These are phyloP conservation scores for Nesoenas mayeri DNA, from an alignment of 2,113 vertebrate genomes.

Conservation along the genomic window DNA sequence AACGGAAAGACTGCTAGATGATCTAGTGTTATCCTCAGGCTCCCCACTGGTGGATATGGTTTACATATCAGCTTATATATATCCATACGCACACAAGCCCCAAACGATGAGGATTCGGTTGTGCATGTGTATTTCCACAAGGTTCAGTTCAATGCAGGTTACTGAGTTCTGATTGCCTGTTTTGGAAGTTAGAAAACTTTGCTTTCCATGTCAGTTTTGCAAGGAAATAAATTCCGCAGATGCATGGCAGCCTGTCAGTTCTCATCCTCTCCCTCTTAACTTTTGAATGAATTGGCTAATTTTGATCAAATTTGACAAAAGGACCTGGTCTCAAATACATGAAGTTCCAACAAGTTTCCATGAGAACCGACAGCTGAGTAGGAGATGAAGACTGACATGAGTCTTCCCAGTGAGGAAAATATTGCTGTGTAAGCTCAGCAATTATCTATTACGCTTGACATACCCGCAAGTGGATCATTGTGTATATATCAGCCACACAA, in stretches of 20 bases:
- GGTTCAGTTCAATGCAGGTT: neutral
- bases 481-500: neutral
- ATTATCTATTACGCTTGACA: slow-evolving; percentile 18
- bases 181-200: neutral
- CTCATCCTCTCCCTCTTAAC: neutral
- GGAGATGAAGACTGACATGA: slow-evolving; percentile 47
- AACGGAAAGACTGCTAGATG: neutral
- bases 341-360: slow-evolving; percentile 41
- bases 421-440: slow-evolving; percentile 42
- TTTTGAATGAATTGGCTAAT: slow-evolving; percentile 38
- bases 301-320: slow-evolving; percentile 35
- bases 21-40: neutral
- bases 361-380: slow-evolving; percentile 58
- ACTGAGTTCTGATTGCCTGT: neutral
- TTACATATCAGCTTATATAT: neutral
- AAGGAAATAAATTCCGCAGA: slow-evolving; percentile 6
- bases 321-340: neutral
- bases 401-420: slow-evolving; percentile 31
- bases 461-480: neutral
- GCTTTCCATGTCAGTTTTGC: neutral
- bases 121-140: neutral
- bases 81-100: neutral
- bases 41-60: neutral
- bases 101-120: neutral
- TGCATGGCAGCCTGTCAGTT: neutral